Percentiles rank a stretch among this genome's conserved stretches.
Evolutionary conservation across 2,888 invertebrate species (phyloP).

Genomic region (Oscheius onirici): DNA sequence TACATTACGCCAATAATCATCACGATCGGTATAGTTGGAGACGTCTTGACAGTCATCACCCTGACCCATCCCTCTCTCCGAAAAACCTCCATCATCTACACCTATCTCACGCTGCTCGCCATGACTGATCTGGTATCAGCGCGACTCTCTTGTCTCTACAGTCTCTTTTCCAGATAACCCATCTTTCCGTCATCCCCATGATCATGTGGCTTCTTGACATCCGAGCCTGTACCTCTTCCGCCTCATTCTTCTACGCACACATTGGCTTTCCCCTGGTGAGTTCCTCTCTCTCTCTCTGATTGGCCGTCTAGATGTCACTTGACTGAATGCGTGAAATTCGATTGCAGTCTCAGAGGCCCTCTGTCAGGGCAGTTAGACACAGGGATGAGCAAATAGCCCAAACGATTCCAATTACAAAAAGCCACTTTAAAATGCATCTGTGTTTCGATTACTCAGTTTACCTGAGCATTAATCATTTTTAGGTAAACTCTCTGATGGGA

Average conservation of each 20-base stretch:
- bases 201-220: constrained; percentile 71
- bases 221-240: constrained; percentile 64
- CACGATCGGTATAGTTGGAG: constrained; percentile 74
- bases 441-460: no score
- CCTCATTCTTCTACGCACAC: constrained; percentile 74
- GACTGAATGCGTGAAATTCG: constrained; percentile 5
- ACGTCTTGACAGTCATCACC: constrained; percentile 74
- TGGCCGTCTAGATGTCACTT: constrained; percentile 25
- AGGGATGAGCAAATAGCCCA: no score
- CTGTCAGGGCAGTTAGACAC: no score
- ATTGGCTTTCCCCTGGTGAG: constrained; percentile 73
- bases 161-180: constrained; percentile 70
- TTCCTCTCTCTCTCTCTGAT: constrained; percentile 6
- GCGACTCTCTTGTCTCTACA: background rate
- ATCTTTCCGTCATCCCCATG: constrained; percentile 74
- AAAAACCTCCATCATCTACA: constrained; percentile 73
- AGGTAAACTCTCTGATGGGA: constrained; percentile 75
- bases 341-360: background rate
- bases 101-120: constrained; percentile 66
- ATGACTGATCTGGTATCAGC: constrained; percentile 58
- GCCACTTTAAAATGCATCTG: no score
- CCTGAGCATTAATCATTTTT: no score
- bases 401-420: no score
- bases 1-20: constrained; percentile 74
- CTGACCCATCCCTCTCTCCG: constrained; percentile 74